These are phyloP conservation scores for Oncorhynchus nerka DNA, from an alignment of 2,113 vertebrate species.

Conservation along the genomic window DNA sequence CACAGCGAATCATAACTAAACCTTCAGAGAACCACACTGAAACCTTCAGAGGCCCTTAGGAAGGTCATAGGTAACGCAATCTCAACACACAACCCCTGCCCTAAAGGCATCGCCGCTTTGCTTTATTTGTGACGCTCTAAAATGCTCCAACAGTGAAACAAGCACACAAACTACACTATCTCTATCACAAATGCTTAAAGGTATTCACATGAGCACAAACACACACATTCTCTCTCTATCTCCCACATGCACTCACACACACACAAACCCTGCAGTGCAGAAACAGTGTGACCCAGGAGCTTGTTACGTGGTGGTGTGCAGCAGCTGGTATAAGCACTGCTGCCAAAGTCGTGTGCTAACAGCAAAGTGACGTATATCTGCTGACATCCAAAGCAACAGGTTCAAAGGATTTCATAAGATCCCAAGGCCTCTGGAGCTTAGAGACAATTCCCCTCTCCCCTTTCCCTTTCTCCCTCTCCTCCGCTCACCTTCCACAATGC, in stretches of 20 bases:
- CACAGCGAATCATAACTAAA: neutral
- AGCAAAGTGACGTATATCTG: conserved; percentile 54
- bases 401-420: conserved; percentile 52
- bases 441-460: conserved; percentile 1
- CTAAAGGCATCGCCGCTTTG: too few species aligned
- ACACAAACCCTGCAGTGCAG: neutral
- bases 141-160: neutral
- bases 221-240: neutral
- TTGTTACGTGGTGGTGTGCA: neutral
- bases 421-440: conserved; percentile 10
- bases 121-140: too few species aligned
- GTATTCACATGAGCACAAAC: neutral
- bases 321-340: conserved; percentile 18
- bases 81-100: neutral
- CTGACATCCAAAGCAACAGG: conserved; percentile 53
- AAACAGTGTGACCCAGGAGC: neutral
- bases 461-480: neutral
- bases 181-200: neutral
- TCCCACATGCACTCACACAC: neutral
- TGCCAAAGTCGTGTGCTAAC: conserved; percentile 35
- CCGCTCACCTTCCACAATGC: neutral
- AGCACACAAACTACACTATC: neutral
- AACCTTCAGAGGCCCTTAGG: neutral
- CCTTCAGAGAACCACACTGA: neutral
- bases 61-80: neutral